Percentiles rank a stretch among this genome's conserved stretches.
Conservation (phyloP, 35 echinoderm and acorn worm genomes). For the Holothuria glaberrima region DNA sequence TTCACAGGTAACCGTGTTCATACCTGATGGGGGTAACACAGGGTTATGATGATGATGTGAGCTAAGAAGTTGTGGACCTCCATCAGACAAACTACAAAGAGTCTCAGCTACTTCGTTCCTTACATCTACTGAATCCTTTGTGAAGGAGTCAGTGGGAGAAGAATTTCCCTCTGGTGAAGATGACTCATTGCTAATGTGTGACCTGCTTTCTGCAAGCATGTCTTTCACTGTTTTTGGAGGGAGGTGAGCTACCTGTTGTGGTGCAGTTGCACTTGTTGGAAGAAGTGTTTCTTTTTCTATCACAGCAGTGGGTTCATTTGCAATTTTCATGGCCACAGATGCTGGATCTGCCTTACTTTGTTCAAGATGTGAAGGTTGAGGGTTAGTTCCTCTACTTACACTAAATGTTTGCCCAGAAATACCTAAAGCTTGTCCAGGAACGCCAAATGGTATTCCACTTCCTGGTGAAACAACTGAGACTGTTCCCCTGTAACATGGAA, state of each 20-base stretch:
- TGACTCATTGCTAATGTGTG: background rate
- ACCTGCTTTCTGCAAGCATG: slow-evolving; percentile 38
- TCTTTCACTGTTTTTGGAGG: slow-evolving; percentile 54
- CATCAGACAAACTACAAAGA: slow-evolving; percentile 28
- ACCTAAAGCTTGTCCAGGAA: slow-evolving; percentile 14
- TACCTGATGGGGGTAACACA: too few species aligned
- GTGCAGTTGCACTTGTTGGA: too few species aligned
- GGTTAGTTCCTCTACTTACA: too few species aligned
- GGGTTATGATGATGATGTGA: too few species aligned
- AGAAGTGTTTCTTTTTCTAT: too few species aligned
- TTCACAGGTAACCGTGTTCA: background rate
- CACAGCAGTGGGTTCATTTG: too few species aligned
- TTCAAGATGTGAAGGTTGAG: too few species aligned
- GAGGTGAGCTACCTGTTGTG: too few species aligned
- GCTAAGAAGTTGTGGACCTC: background rate
- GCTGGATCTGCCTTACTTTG: too few species aligned
- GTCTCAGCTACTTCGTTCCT: slow-evolving; percentile 47
- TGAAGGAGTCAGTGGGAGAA: background rate
- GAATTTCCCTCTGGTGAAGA: background rate
- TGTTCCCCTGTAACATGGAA: slow-evolving; percentile 22
- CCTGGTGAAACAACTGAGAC: slow-evolving; percentile 5
- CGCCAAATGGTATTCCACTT: slow-evolving; percentile 4
- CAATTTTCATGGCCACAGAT: too few species aligned
- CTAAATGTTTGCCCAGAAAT: background rate
- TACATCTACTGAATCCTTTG: background rate